Percentiles rank a stretch among this genome's conserved stretches.
These are phyloP conservation scores for Sus scrofa DNA, from an alignment of 2,113 vertebrate genomes.

Conservation along the genomic window DNA sequence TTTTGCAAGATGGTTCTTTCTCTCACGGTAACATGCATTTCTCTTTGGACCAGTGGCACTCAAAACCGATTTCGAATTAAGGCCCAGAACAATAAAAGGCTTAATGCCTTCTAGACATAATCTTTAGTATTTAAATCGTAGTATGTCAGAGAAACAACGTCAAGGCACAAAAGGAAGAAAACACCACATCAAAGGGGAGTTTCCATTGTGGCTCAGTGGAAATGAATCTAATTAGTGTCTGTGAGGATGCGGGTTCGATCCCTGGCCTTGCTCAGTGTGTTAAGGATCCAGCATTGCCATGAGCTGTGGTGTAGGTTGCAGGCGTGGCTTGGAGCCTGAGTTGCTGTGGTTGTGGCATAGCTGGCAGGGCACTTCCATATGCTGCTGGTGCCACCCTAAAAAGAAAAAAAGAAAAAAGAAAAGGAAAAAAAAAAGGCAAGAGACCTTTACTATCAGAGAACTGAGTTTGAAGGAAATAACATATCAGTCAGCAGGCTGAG, in stretches of 20 bases:
- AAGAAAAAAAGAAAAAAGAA: background rate
- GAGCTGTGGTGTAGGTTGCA: too few species aligned
- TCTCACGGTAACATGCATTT: background rate
- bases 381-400: too few species aligned
- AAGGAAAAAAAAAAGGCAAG: background rate
- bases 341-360: too few species aligned
- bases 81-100: background rate
- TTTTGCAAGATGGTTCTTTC: conserved; percentile 21
- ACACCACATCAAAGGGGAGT: background rate
- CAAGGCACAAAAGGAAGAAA: background rate
- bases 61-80: conserved; percentile 2
- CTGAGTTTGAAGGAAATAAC: background rate
- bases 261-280: too few species aligned
- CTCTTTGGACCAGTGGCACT: background rate
- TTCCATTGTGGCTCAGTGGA: too few species aligned
- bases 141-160: background rate
- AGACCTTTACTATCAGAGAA: background rate
- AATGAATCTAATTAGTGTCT: too few species aligned
- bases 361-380: too few species aligned
- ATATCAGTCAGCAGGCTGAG: background rate
- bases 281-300: too few species aligned
- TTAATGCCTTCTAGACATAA: background rate
- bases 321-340: too few species aligned
- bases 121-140: background rate
- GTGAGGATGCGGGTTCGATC: too few species aligned